Conservation (phyloP, 2,797 vertebrate species). For the Aquila chrysaetos region DNA sequence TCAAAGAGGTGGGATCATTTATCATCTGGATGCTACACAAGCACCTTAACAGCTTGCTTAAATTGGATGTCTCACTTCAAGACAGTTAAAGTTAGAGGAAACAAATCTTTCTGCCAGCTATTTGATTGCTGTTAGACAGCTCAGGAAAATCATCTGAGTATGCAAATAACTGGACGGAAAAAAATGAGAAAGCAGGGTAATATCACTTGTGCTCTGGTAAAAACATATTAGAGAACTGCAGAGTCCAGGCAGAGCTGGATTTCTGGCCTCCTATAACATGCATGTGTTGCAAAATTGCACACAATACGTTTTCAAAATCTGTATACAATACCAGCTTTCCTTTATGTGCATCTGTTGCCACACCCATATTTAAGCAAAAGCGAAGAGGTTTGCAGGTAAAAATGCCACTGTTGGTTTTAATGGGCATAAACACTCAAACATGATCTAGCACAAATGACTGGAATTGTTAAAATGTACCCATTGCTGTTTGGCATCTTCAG, state of each 20-base stretch:
- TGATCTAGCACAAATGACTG: background rate
- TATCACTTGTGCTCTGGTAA: background rate
- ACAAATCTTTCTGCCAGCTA: background rate
- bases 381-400: background rate
- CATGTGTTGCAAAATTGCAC: background rate
- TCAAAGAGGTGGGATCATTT: background rate
- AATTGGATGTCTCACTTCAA: background rate
- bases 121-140: background rate
- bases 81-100: background rate
- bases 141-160: background rate
- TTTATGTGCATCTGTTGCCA: background rate
- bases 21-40: background rate
- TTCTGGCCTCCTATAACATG: background rate
- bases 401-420: background rate
- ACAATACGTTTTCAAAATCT: background rate
- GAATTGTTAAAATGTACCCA: background rate
- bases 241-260: background rate
- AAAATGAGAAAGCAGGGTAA: background rate
- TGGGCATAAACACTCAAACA: background rate
- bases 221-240: background rate
- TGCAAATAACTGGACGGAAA: background rate
- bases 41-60: background rate
- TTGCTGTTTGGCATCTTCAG: background rate
- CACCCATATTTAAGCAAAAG: background rate
- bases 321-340: background rate